Conservation (phyloP, 2,888 invertebrate species). For the Synanthedon andrenaeformis region DNA sequence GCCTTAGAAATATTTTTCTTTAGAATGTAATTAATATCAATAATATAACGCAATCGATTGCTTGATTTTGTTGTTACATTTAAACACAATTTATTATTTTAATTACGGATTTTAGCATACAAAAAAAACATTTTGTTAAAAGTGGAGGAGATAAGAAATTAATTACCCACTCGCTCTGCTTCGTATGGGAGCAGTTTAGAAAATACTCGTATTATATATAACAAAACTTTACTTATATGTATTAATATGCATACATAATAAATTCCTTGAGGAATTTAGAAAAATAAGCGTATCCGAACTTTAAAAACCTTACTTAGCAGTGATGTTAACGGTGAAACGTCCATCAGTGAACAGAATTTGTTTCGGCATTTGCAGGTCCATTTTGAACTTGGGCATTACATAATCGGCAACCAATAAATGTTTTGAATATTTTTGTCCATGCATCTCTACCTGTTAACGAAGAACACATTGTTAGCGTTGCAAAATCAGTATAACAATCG, state of each 20-base stretch:
- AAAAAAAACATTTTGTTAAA: too few relatives aligned
- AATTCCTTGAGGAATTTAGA: not conserved
- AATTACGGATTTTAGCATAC: too few relatives aligned
- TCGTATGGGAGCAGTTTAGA: not conserved
- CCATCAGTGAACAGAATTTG: slow-evolving; percentile 86
- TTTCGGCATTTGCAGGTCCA: slow-evolving; percentile 83
- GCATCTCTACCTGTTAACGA: slow-evolving; percentile 43
- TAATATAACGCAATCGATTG: too few relatives aligned
- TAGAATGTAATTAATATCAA: too few relatives aligned
- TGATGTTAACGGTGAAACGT: slow-evolving; percentile 81
- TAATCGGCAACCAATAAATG: slow-evolving; percentile 89
- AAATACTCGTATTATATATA: not conserved
- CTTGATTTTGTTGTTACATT: too few relatives aligned
- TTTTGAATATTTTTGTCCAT: slow-evolving; percentile 74
- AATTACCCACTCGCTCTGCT: not conserved
- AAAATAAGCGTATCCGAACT: too few relatives aligned
- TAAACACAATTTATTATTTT: too few relatives aligned
- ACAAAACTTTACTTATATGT: not conserved
- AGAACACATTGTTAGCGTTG: not conserved
- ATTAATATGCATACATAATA: not conserved
- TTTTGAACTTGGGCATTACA: slow-evolving; percentile 93
- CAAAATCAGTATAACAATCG: not conserved
- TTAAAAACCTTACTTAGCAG: slow-evolving; percentile 76
- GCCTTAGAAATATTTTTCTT: too few relatives aligned
- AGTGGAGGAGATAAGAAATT: not conserved